Base-by-base conservation (phyloP, 2,888 invertebrate species). In the Entomobrya multifasciata region DNA sequence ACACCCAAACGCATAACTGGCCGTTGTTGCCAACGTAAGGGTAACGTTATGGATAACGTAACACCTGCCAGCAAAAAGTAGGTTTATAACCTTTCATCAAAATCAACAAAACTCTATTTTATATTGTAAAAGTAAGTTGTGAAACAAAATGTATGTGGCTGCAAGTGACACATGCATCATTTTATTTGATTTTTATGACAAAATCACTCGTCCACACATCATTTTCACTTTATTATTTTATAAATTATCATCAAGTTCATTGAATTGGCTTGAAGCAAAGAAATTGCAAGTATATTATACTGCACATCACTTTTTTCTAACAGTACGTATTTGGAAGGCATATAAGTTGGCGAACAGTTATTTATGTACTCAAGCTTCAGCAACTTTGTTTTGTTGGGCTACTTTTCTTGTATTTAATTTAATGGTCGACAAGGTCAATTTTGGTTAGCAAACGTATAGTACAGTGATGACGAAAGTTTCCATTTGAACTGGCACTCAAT, bases 61-160 rank as follows among this genome's bases (percentile, higher is more conserved):
- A n/a, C n/a, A n/a, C n/a, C 8, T 36, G 5, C 22, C 15, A 72
- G 22, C 8, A 76, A 55, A 76, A 78, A 78, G 60, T 78, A 62
- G 79, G 79, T 79, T 79, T 79, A 79, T 27, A 15, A 67, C 67
- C 79, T 76, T 76, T 76, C 76, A 76, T 57, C 57, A 57, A 76
- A 55, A 76, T 57, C 25, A 47, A 72, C 49, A 47, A 27, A 49
- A 47, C 70, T 72, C 27, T 72, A 65, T 52, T 72, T 72, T 72
- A 72, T 72, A 72, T 72, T 72, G 25, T 10, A 76, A 72, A 72
- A 49, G 22, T 27, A 72, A 72, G 76, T 76, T 57, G 65, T 72
- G 70, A 72, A 49, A 72, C 25, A 72, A 22, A 72, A 22, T 47
- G 15, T 72, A 49, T 25, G 17, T 22, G 25, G 17, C 70, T 47